A percentile compares a stretch with the other conserved stretches of the same genome.
phyloP scores from a whole-genome alignment of 2,888 invertebrate species.

The Synanthedon formicaeformis region DNA sequence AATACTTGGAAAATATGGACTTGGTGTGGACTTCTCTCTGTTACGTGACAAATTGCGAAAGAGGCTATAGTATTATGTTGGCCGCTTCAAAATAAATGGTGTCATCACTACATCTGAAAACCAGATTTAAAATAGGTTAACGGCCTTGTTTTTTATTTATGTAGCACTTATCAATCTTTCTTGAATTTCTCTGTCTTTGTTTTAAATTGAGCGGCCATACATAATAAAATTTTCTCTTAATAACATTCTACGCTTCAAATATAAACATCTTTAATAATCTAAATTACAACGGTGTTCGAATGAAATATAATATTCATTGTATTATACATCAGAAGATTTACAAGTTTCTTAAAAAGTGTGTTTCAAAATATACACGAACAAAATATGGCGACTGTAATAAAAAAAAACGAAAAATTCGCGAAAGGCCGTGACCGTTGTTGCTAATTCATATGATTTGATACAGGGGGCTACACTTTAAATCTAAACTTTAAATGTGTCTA shows the following conservation, averaged over 20 bases:
- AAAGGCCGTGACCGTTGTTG: no score
- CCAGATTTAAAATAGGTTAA: constrained; percentile 61
- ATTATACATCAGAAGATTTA: background rate
- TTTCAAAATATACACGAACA: no score
- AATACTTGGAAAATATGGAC: no score
- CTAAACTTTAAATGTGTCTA: no score
- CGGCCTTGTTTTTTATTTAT: constrained; percentile 39
- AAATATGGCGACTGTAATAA: no score
- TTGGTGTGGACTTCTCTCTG: no score
- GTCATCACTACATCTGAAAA: constrained; percentile 50
- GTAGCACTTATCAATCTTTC: constrained; percentile 34
- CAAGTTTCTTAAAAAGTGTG: no score
- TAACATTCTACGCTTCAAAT: background rate
- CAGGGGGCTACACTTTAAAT: no score
- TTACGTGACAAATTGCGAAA: background rate
- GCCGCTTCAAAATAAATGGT: constrained; percentile 7
- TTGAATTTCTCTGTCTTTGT: background rate
- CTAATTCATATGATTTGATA: no score
- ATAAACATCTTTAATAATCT: background rate
- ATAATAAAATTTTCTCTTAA: no score
- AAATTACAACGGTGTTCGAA: background rate
- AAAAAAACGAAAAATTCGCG: no score
- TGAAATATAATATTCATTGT: background rate
- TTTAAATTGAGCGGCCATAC: no score
- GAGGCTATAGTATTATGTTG: background rate